Base-by-base conservation (phyloP, 2,888 invertebrate genomes). In the Agrochola macilenta region DNA sequence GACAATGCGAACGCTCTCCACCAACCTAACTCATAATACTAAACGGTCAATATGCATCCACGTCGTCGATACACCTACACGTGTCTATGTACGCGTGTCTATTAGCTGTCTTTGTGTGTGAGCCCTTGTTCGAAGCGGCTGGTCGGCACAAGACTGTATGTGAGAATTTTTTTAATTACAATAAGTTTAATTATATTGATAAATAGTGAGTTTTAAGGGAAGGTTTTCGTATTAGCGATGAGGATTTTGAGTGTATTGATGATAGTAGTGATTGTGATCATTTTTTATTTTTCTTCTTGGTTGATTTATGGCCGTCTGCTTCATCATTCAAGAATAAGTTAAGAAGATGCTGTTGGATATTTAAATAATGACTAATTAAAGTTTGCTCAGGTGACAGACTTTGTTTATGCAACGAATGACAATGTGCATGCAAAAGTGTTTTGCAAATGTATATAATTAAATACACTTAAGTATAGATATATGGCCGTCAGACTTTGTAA, bases 31-130 rank as follows among this genome's bases (percentile, higher is more conserved):
- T 93, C 93, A 93, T 92, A 93, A 93, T 91, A 95, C 93, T 94
- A 93, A 94, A 92, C 94, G 95, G 94, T 95, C 95, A 95, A 95
- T 95, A 95, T 95, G 95, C 94, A 95, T 91, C 75, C 70, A 82
- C 68, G 68, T 89, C 87, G 89, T 81, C 77, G 83, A 85, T 89
- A 83, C 81, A 68, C 81, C 78, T 83, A 87, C 88, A 87, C 43
- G 73, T 72, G 78, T 74, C 63, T 69, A 60, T 79, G 90, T 93
- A 91, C 93, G 93, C 87, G 90, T 77, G 89, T 89, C 86, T 89
- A 89, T 91, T 89, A 89, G 80, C 69, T 86, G 63, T 86, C 71
- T 69, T 71, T 88, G 93, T 94, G 92, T 94, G 93, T 82, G 81
- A 82, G 72, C 91, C 89, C 90, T 93, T 92, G 92, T 93, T 90